phyloP scores from a whole-genome alignment of 2,888 invertebrate genomes.

The Phaonia tiefii region DNA sequence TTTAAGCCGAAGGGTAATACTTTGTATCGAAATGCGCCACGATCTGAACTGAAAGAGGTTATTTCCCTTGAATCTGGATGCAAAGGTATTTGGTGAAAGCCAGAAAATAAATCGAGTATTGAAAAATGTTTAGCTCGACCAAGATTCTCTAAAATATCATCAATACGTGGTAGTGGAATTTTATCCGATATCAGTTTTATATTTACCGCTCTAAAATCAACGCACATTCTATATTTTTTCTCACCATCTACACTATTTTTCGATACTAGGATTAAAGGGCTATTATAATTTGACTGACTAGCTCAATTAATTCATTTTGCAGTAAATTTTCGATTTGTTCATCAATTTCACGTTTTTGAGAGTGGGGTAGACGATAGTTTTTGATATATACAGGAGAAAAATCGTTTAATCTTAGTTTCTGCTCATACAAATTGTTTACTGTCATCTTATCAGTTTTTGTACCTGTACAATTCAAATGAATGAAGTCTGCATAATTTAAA shows the following conservation, averaged over 20 bases:
- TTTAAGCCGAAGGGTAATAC: not conserved
- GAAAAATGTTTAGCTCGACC: constrained; percentile 2
- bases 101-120: not conserved
- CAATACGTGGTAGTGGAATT: constrained; percentile 13
- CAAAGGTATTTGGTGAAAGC: not conserved
- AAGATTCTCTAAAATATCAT: not conserved
- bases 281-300: constrained; percentile 8
- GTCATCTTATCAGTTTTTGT: constrained; percentile 8
- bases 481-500: constrained; percentile 21
- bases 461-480: constrained; percentile 5
- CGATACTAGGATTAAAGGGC: too few species aligned
- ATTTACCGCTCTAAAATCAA: constrained; percentile 31
- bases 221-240: too few species aligned
- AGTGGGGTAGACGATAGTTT: constrained; percentile 14
- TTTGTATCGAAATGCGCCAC: not conserved
- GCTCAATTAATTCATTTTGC: constrained; percentile 23
- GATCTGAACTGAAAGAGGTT: not conserved
- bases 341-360: constrained; percentile 22
- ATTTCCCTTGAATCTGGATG: not conserved
- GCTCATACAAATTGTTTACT: constrained; percentile 15
- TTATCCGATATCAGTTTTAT: constrained; percentile 13
- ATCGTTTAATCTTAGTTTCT: too few species aligned
- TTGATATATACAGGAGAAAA: constrained; percentile 9
- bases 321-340: constrained; percentile 34
- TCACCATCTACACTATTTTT: too few species aligned